Evolutionary conservation across 1,140 invertebrate species (phyloP).

Genomic region (Bombus sylvicola): DNA sequence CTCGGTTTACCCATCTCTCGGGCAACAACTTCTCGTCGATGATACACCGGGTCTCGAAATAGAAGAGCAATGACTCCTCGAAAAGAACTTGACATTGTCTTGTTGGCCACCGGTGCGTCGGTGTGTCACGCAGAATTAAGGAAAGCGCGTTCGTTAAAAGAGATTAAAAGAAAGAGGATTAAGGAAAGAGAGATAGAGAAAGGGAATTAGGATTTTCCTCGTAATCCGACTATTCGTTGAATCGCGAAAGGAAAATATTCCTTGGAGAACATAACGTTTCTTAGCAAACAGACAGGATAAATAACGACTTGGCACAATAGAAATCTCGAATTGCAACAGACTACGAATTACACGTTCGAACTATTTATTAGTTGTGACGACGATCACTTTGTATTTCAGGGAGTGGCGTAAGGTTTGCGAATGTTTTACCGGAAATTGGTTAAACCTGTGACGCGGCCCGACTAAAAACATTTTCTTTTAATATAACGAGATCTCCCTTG

Average conservation of each 20-base stretch:
- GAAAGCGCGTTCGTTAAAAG: not conserved
- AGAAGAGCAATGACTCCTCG: slow-evolving; percentile 60
- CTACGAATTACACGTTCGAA: slow-evolving; percentile 23
- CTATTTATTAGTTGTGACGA: slow-evolving; percentile 62
- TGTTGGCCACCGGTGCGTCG: not conserved
- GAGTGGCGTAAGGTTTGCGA: slow-evolving; percentile 24
- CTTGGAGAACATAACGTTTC: not conserved
- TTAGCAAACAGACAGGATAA: slow-evolving; percentile 19
- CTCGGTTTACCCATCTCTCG: slow-evolving; percentile 17
- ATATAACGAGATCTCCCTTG: not conserved
- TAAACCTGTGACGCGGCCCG: not conserved
- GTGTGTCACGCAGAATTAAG: not conserved
- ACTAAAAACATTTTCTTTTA: not conserved
- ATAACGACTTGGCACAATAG: slow-evolving; percentile 49
- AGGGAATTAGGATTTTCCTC: not conserved
- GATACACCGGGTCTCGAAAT: slow-evolving; percentile 48
- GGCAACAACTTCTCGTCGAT: slow-evolving; percentile 45
- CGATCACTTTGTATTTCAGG: slow-evolving; percentile 3
- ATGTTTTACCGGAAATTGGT: not conserved
- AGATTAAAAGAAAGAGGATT: not conserved
- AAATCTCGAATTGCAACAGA: slow-evolving; percentile 43
- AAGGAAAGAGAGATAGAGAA: not conserved
- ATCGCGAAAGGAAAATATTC: not conserved
- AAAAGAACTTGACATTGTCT: slow-evolving; percentile 65
- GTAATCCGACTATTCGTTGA: not conserved